Evolutionary conservation across 2,797 vertebrate genomes (phyloP), one percentile per base, ranked within the genome.

Genomic region (Ptychobarbus kaznakovi): DNA sequence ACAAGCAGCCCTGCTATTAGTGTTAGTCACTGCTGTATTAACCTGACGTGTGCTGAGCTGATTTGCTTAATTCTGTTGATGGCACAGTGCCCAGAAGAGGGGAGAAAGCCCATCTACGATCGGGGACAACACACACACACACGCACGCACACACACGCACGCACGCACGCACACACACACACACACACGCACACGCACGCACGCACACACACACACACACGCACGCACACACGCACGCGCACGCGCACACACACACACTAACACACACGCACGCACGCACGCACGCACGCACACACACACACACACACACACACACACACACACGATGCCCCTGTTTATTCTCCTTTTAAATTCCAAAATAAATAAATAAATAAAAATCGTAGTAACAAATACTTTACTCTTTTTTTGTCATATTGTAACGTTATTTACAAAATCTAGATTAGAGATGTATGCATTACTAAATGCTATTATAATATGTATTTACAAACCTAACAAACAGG

Each of bases 21-120:
- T 58, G 89, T 90, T 86, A 85, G 72, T 80, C 87, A 58, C 75
- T 90, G 89, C 88, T 87, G 88, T 93, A 94, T 96, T 93, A 93
- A 93, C 90, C 90, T 90, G 93, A 93, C 94, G 92, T 92, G 93
- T 92, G 94, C 82, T 89, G 89, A 90, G 93, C 90, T 89, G 86
- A 90, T 92, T 90, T 90, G 90, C 86, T 92, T 94, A 91, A 94
- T 94, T 94, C 91, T 74, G 87, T 53, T 85, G 90, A 91, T 93
- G 92, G 93, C 92, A 92, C 89, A 40, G 89, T 89, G 93, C 91
- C 93, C 86, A 79, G 86, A 80, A 46, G 53, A 58, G 81, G 58
- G 86, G 28, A 63, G n/a, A 51, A 38, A 84, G 56, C 73, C 80
- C 86, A 86, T 88, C 79, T 56, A 85, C 65, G 68, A 81, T 83